Base-by-base conservation (phyloP, 2,888 invertebrate species). In the Lithodes maja region DNA sequence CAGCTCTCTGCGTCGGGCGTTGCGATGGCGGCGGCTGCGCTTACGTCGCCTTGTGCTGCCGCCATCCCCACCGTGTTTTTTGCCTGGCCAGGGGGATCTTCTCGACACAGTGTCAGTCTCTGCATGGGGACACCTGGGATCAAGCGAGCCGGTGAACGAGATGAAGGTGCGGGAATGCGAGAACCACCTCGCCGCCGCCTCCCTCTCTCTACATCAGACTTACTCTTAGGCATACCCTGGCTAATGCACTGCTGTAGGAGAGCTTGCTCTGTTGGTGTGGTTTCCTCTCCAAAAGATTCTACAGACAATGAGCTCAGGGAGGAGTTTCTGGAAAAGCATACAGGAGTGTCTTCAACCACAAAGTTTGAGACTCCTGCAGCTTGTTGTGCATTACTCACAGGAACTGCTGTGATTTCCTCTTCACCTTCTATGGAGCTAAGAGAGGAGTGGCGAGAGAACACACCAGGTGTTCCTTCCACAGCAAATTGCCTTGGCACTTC, bases 281-380 rank as follows among this genome's bases (percentile, higher is more conserved):
- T 90, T 54, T 90, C 90, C 79, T 90, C 90, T 12, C 88, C 88
- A 84, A 89, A 91, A 1, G 91, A 90, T 33, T 95, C 95, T 49
- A 95, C 94, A 0, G 96, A 96, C 83, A 96, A 94, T 93, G 96
- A 96, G 92, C 96, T 96, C 50, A 96, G 93, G 78, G 96, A 96
- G 3, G 96, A 96, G 90, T 95, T 94, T 53, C 95, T 94, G 0
- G 96, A 96, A 93, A 96, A 95, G 92, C 95, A 95, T 91, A 95
- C 95, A 0, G 96, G 96, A 83, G 96, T 96, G 90, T 95, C 96
- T 93, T 96, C 96, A 9, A 96, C 95, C 49, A 95, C 95, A 93
- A 95, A 96, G 90, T 94, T 95, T 93, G 94, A 95, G 89, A 85
- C 81, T 50, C 90, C 83, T 9, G 78, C 83, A 49, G 89, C 78